Evolutionary conservation across 2,113 vertebrate species (phyloP), one percentile per base, ranked within the genome.

Genomic region (Megaceryle maxima): DNA sequence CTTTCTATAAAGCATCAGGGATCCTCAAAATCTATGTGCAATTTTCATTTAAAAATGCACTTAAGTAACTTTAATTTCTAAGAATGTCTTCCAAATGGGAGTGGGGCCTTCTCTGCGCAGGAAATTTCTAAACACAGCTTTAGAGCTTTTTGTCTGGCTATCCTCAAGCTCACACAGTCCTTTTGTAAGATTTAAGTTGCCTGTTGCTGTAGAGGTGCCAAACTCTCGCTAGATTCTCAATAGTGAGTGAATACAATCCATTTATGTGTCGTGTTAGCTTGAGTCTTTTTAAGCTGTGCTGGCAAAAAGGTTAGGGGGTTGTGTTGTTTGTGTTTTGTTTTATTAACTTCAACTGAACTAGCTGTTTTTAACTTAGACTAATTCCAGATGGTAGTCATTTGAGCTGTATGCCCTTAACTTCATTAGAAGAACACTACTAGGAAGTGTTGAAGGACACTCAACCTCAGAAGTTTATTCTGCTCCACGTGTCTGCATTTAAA

Each of bases 1-100:
- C 68, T 95, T 95, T 74, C 63, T 86, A 9, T 88, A 87, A 90
- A 73, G 39, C 85, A 59, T 92, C n/a, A 93, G 82, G 46, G 63
- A 78, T 88, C 64, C 56, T 92, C 3, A 3, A 81, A 74, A 56
- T 88, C 26, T 37, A 12, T 83, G 68, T 70, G 46, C 74, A 80
- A 6, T 72, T 88, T 92, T 81, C 3, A 5, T 86, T 80, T 83
- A 44, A 92, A 90, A 96, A 83, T 82, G 35, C 29, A 35, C 80
- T 88, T 55, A 64, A 80, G 16, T 85, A 74, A 81, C 44, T 70
- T 46, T 59, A 55, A 63, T 85, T 88, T 83, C 28, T 26, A 56
- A 64, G 67, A 80, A 78, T 10, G 46, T 74, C 35, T 92, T 95
- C 33, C 55, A 90, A 16, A 63, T 81, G 56, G 50, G 43, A 67